Evolutionary conservation across 2,113 vertebrate species (phyloP).

Genomic region (Petroica traversi): DNA sequence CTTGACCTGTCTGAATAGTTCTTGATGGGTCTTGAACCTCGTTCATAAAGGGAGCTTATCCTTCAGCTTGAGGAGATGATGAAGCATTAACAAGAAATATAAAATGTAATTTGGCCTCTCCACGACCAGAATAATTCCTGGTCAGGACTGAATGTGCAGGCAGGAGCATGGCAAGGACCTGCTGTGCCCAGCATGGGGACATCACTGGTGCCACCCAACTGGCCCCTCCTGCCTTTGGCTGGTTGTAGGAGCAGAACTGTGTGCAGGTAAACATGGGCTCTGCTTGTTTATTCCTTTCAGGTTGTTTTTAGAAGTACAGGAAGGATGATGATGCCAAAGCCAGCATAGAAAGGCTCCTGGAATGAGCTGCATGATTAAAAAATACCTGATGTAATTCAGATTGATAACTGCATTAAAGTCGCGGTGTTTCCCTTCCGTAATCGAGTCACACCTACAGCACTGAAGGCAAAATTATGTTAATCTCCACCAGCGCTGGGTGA

Average conservation of each 20-base stretch:
- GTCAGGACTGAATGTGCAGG: neutral
- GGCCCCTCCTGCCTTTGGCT: neutral
- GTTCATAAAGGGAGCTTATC: neutral
- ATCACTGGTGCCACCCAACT: fast-evolving
- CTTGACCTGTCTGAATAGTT: slow-evolving; percentile 39
- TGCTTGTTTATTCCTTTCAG: neutral
- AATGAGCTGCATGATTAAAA: neutral
- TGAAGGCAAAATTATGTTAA: neutral
- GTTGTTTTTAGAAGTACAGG: neutral
- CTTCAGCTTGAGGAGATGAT: neutral
- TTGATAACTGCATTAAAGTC: neutral
- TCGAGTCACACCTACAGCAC: neutral
- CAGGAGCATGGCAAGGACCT: fast-evolving
- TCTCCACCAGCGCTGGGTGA: neutral
- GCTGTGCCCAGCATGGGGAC: neutral
- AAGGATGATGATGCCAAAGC: neutral
- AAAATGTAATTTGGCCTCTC: neutral
- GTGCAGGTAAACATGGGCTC: fast-evolving
- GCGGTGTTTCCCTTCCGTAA: neutral
- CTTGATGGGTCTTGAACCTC: slow-evolving; percentile 1
- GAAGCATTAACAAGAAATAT: slow-evolving; percentile 1
- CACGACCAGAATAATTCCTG: neutral
- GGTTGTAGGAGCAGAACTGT: neutral
- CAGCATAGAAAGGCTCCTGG: neutral
- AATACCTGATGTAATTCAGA: slow-evolving; percentile 21